Base-by-base conservation (phyloP, 2,113 vertebrate species). In the Zeus faber region DNA sequence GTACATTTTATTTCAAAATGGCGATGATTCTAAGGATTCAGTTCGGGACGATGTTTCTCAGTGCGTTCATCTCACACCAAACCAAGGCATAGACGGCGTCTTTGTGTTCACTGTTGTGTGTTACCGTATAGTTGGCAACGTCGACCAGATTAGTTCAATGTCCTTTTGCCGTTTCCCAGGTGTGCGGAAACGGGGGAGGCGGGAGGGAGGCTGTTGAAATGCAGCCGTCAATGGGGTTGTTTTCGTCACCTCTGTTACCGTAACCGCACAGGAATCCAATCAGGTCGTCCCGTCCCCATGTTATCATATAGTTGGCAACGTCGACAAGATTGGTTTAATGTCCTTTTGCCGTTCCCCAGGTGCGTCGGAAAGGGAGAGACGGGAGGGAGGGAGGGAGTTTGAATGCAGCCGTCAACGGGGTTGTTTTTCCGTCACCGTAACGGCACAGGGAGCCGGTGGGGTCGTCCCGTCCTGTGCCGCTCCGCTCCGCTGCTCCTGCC, bases 31-130 rank as follows among this genome's bases (percentile, higher is more conserved):
- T 25, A 48, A 14, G 10, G 46, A 9, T 54, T 65, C 48, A 29
- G 41, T 45, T 66, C 62, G 16, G 46, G n/a, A 50, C 55, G 6
- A 41, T 44, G 18, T 22, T 49, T 21, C 22, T 66, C 60, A 55
- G 71, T 67, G 47, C 72, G 20, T 81, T 84, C 82, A 80, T 78
- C 71, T 82, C 70, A 35, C 49, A 20, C 51, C 52, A 35, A 47
- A 23, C 61, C 29, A 41, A 23, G 50, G 40, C 20, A 40, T 13
- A n/a, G n/a, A n/a, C n/a, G n/a, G n/a, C n/a, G n/a, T n/a, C n/a
- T n/a, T n/a, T n/a, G n/a, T n/a, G n/a, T n/a, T n/a, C n/a, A n/a
- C n/a, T n/a, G n/a, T n/a, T n/a, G n/a, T n/a, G n/a, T 4, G 9
- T 33, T 13, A 33, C 13, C 9, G 13, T 13, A 2, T 9, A 33